Evolutionary conservation across 2,113 vertebrate genomes (phyloP).

Genomic region (Apaloderma vittatum): DNA sequence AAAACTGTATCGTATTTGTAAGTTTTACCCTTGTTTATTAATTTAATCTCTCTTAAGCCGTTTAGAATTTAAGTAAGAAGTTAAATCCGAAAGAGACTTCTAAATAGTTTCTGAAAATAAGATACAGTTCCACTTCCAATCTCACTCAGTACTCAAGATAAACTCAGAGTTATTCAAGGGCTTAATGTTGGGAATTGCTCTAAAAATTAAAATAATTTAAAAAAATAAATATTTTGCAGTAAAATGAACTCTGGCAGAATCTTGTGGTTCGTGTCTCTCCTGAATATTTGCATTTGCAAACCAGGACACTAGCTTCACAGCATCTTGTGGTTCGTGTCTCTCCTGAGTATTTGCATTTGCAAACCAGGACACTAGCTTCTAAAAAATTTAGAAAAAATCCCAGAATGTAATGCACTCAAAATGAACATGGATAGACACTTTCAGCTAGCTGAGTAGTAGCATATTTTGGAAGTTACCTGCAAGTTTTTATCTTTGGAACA

Average conservation of each 20-base stretch:
- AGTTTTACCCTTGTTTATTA: neutral
- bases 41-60: neutral
- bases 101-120: neutral
- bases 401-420: neutral
- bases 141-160: neutral
- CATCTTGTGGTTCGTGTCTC: neutral
- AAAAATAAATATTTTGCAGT: neutral
- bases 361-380: neutral
- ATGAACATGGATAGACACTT: neutral
- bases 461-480: neutral
- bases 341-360: neutral
- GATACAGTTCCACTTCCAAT: neutral
- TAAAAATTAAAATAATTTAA: neutral
- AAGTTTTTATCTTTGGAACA: neutral
- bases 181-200: neutral
- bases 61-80: neutral
- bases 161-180: neutral
- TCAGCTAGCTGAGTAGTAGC: neutral
- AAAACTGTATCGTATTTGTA: neutral
- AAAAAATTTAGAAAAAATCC: neutral
- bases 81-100: neutral
- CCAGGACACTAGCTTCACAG: neutral
- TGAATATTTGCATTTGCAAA: neutral
- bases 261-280: neutral
- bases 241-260: neutral